Evolutionary conservation across 2,888 invertebrate genomes (phyloP).

Genomic region (Troilus luridus): DNA sequence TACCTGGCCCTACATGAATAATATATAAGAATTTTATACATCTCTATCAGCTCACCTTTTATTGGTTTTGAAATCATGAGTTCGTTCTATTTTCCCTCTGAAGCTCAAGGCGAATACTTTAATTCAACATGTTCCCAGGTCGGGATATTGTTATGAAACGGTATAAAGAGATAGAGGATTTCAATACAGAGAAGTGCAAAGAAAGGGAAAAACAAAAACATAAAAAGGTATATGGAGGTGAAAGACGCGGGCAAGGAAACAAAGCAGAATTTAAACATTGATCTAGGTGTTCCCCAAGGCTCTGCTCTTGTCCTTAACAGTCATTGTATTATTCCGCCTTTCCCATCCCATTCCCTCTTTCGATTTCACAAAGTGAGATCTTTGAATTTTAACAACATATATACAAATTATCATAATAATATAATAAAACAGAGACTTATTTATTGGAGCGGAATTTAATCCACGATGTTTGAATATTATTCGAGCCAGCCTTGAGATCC

Average conservation of each 20-base stretch:
- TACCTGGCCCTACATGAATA: neutral
- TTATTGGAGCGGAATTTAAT: neutral
- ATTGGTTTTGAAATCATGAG: neutral
- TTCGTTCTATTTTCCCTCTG: neutral
- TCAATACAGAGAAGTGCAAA: neutral
- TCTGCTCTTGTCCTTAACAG: slow-evolving; percentile 31
- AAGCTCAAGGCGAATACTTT: neutral
- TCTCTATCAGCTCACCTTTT: neutral
- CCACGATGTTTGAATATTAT: neutral
- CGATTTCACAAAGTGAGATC: neutral
- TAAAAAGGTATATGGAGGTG: slow-evolving; percentile 8
- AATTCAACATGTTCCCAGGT: neutral
- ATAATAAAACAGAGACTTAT: neutral
- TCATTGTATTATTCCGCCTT: slow-evolving; percentile 36
- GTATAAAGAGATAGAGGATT: neutral
- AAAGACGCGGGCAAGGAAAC: neutral
- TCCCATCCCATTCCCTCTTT: neutral
- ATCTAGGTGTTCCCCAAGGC: slow-evolving; percentile 39
- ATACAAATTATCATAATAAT: neutral
- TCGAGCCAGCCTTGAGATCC: neutral
- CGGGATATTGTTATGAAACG: neutral
- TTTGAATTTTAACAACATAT: neutral
- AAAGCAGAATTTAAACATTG: slow-evolving; percentile 32
- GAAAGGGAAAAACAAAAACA: neutral
- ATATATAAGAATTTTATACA: neutral